These are phyloP conservation scores for Dilophus febrilis DNA, from an alignment of 2,888 invertebrate genomes.

Conservation along the genomic window DNA sequence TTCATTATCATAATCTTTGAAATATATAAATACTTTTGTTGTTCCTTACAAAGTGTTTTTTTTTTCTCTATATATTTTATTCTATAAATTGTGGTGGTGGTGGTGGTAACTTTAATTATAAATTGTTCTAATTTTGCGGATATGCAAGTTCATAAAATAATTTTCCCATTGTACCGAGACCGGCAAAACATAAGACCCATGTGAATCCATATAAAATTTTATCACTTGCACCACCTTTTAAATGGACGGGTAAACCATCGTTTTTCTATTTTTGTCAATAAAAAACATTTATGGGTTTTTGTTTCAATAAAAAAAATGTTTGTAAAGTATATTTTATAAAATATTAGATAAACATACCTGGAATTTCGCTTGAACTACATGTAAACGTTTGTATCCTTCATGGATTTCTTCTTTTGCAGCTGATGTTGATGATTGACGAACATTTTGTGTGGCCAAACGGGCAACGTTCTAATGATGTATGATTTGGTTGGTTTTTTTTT, in stretches of 20 bases:
- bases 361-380: background rate
- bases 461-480: too few species aligned
- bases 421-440: too few species aligned
- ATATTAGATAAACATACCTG: background rate
- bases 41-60: too few species aligned
- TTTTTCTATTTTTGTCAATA: slow-evolving; percentile 17
- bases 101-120: too few species aligned
- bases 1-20: too few species aligned
- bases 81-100: too few species aligned
- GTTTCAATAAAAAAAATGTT: background rate
- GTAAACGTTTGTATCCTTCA: background rate
- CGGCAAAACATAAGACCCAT: background rate
- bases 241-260: slow-evolving; percentile 24
- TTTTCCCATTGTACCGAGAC: background rate
- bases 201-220: slow-evolving; percentile 20
- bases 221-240: slow-evolving; percentile 25
- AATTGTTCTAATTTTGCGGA: too few species aligned
- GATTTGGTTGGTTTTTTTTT: too few species aligned
- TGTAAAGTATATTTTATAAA: background rate
- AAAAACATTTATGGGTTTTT: too few species aligned
- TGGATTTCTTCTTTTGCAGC: background rate
- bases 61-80: too few species aligned
- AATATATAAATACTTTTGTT: too few species aligned
- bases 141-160: background rate
- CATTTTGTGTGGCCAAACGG: too few species aligned